These are phyloP conservation scores for Sarotherodon lohbergeri DNA, from an alignment of 2,113 vertebrate species.

Conservation along the genomic window DNA sequence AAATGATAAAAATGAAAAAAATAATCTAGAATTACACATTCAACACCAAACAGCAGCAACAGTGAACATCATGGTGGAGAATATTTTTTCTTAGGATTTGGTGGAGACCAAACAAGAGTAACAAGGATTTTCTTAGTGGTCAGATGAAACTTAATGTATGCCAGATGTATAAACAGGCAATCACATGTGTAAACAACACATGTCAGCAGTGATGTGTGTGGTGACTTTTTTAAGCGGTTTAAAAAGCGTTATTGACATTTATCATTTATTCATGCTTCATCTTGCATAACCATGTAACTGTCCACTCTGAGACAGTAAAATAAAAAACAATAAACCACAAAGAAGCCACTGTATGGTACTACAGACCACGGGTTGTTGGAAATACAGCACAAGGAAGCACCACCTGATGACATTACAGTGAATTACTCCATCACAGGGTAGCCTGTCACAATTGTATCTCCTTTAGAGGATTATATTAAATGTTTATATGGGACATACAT, in stretches of 20 bases:
- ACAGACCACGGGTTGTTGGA: not conserved
- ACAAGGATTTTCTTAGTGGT: not conserved
- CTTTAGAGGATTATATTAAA: not conserved
- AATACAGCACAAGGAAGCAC: not conserved
- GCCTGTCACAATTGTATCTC: not conserved
- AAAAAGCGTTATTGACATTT: not conserved
- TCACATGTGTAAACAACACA: no score
- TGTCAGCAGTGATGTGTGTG: not conserved
- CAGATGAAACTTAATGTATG: not conserved
- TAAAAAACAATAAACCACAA: not conserved
- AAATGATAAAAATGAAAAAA: not conserved
- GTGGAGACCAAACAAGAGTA: not conserved
- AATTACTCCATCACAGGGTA: not conserved
- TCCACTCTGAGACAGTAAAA: not conserved
- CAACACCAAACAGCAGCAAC: not conserved
- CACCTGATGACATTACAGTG: not conserved
- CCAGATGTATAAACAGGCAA: not conserved
- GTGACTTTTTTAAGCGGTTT: not conserved
- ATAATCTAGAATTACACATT: rapidly evolving
- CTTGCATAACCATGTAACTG: not conserved
- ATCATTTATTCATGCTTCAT: not conserved
- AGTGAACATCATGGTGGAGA: not conserved
- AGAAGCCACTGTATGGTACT: rapidly evolving
- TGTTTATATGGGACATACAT: not conserved
- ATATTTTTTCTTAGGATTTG: not conserved